Base-by-base conservation (phyloP, 2,888 invertebrate species). In the Apomyelois bistriatella region DNA sequence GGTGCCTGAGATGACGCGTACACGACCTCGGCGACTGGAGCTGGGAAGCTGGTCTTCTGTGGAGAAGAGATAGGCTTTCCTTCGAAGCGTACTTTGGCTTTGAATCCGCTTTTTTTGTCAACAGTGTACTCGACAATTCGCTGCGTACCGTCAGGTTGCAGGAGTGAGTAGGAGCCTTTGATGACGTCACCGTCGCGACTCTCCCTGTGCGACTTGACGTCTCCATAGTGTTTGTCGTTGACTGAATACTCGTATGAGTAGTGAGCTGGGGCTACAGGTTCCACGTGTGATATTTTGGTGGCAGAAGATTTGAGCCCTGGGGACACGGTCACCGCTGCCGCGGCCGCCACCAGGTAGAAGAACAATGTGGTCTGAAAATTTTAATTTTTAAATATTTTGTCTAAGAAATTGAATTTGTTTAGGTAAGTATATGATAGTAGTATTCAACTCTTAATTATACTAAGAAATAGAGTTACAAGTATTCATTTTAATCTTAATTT, bases 141-240 rank as follows among this genome's bases (percentile, higher is more conserved):
- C 50, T 88, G 74, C 62, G 91, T 70, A 58, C 79, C 90, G 15
- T 90, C 91, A 50, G 92, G 90, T 69, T 92, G 91, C 60, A 88
- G 82, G 52, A 92, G 78, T 32, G 88, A 86, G 76, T 93, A 93
- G 68, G 90, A 90, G 53, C 93, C 93, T 70, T 91, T 90, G 53
- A 93, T 93, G 51, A 80, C 77, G 69, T 91, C 91, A 30, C 91
- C 91, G 60, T 90, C 90, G 65, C 88, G 83, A 61, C 71, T 75
- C 71, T 92, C 92, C 65, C 88, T 85, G 74, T 91, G 91, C 41
- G 82, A 81, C 74, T 92, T 92, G 74, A 91, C 86, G 79, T 92
- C 92, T 30, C 92, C 92, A 58, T 92, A 92, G 67, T 92, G 91
- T 5, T 84, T 83, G 74, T 92, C 92, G 38, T 88, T 72, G 55